phyloP scores from a whole-genome alignment of 2,888 invertebrate species.

The Agonopterix alstromeriana region DNA sequence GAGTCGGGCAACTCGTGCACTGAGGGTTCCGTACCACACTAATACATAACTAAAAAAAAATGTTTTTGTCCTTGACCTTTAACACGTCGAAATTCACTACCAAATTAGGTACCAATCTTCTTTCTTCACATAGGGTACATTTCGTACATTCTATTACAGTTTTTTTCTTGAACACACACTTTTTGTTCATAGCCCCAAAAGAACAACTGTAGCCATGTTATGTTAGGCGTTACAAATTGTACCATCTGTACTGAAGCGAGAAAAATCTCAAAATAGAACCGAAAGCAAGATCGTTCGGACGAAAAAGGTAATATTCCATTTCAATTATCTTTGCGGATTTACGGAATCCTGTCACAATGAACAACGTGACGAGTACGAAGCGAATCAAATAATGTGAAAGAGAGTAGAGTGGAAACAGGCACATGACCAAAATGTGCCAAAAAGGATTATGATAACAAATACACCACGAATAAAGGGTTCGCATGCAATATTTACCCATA shows the following conservation, averaged over 20 bases:
- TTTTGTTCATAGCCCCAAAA: too few species aligned
- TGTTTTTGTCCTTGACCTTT: too few species aligned
- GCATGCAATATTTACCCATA: background rate
- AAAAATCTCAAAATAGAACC: conserved; percentile 1
- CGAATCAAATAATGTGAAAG: conserved; percentile 28
- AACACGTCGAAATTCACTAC: too few species aligned
- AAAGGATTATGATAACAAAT: conserved; percentile 32
- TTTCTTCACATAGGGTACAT: too few species aligned
- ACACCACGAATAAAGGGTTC: conserved; percentile 20
- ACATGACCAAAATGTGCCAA: conserved; percentile 29
- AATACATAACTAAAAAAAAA: too few species aligned
- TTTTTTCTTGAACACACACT: too few species aligned
- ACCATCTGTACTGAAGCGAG: background rate
- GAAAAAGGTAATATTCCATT: conserved; percentile 37
- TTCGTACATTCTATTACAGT: too few species aligned
- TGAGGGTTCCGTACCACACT: too few species aligned
- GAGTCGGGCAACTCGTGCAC: too few species aligned
- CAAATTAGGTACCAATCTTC: too few species aligned
- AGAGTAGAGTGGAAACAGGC: conserved; percentile 17
- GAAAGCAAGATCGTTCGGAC: conserved; percentile 21
- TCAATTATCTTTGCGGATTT: conserved; percentile 47
- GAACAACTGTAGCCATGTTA: too few species aligned
- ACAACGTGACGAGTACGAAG: conserved; percentile 15
- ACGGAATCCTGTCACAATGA: conserved; percentile 30
- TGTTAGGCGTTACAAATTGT: too few species aligned